A percentile compares a stretch with the other conserved stretches of the same genome.
Conservation (phyloP, 2,797 vertebrate species). For the Helarctos malayanus region DNA sequence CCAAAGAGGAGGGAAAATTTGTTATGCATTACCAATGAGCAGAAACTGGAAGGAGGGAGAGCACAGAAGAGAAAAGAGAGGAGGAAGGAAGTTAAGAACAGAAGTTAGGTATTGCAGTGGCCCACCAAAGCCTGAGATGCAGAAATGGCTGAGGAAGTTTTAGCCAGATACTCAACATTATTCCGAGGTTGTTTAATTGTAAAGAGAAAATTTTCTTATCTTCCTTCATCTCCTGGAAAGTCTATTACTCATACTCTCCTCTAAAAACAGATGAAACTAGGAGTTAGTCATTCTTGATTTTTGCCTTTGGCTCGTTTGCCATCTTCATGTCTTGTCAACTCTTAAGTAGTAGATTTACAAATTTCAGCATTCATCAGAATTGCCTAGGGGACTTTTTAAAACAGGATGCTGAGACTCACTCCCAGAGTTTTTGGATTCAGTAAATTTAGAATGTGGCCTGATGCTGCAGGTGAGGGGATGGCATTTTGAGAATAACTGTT, state of each 20-base stretch:
- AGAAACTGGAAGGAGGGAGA: not conserved
- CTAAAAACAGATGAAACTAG: not conserved
- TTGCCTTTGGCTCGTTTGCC: not conserved
- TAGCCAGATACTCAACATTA: not conserved
- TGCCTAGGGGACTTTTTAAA: not conserved
- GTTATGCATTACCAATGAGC: not conserved
- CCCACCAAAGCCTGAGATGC: not conserved
- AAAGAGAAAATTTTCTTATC: not conserved
- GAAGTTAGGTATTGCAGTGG: no score
- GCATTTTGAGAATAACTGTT: not conserved
- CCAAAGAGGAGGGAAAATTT: not conserved
- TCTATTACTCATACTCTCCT: not conserved
- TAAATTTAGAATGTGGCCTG: not conserved
- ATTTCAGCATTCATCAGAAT: not conserved
- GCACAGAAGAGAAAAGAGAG: not conserved
- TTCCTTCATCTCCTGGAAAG: not conserved
- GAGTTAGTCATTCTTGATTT: not conserved
- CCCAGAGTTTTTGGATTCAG: not conserved
- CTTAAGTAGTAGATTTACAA: not conserved
- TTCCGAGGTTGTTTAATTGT: conserved; percentile 7
- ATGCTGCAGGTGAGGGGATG: not conserved
- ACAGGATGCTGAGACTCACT: not conserved
- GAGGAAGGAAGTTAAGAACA: not conserved
- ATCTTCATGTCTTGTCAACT: not conserved
- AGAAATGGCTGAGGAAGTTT: not conserved